Percentiles rank a stretch among this genome's conserved stretches.
Evolutionary conservation across 2,113 vertebrate species (phyloP).

Genomic region (Columbina picui): DNA sequence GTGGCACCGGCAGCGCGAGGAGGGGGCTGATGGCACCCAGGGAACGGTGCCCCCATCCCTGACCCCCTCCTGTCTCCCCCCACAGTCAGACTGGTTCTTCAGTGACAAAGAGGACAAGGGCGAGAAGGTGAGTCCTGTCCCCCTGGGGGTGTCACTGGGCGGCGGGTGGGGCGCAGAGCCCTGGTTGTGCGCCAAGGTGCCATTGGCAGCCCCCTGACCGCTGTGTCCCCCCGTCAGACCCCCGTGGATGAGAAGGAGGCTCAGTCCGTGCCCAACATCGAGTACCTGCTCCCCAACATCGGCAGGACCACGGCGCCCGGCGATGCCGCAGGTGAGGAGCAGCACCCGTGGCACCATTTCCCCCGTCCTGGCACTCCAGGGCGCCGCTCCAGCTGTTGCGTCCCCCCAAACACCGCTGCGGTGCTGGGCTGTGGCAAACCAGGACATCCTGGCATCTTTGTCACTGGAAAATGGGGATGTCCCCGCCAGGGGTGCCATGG

Average conservation of each 20-base stretch:
- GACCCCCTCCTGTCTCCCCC: background rate
- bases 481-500: background rate
- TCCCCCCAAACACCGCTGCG: rapidly evolving
- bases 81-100: constrained; percentile 91
- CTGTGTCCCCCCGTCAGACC: constrained; percentile 74
- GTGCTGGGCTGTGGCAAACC: too few species aligned
- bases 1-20: background rate
- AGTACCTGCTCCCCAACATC: constrained; percentile 97
- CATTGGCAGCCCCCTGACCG: rapidly evolving
- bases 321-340: constrained; percentile 89
- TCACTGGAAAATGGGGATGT: rapidly evolving
- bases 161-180: background rate
- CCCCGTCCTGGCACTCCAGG: background rate
- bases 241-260: constrained; percentile 92
- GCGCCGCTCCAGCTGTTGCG: rapidly evolving
- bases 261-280: constrained; percentile 94
- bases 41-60: background rate
- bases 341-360: rapidly evolving
- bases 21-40: rapidly evolving
- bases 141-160: rapidly evolving
- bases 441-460: rapidly evolving
- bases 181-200: rapidly evolving
- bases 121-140: constrained; percentile 82
- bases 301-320: constrained; percentile 87
- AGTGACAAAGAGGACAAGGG: constrained; percentile 90